A percentile compares a stretch with the other conserved stretches of the same genome.
Evolutionary conservation across 2,113 vertebrate genomes (phyloP).

Genomic region (Nerophis ophidion): DNA sequence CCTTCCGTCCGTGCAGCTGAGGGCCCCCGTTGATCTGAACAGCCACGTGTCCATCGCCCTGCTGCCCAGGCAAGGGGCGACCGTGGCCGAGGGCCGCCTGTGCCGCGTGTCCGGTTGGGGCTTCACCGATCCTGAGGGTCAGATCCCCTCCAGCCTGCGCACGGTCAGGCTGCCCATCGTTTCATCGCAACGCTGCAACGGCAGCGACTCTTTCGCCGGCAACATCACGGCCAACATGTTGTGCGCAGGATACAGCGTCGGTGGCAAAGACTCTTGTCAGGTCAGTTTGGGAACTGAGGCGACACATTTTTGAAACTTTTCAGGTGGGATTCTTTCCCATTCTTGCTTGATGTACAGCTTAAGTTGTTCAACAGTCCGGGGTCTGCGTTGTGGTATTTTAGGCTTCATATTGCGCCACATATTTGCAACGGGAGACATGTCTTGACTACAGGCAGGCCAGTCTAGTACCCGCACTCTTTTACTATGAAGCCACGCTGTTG

Average conservation of each 20-base stretch:
- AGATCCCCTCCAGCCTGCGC: conserved; percentile 62
- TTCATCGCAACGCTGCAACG: conserved; percentile 65
- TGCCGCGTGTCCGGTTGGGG: conserved; percentile 80
- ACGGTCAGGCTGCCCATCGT: conserved; percentile 73
- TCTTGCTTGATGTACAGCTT: too few species aligned
- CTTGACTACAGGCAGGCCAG: too few species aligned
- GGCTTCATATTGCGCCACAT: too few species aligned
- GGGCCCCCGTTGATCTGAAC: conserved; percentile 63
- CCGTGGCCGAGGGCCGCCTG: conserved; percentile 53
- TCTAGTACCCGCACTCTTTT: too few species aligned
- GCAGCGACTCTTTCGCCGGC: conserved; percentile 65
- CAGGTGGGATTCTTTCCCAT: too few species aligned
- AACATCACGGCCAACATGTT: conserved; percentile 75
- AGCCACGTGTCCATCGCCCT: conserved; percentile 66
- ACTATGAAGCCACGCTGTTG: too few species aligned
- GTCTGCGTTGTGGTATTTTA: too few species aligned
- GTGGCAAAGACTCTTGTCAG: conserved; percentile 77
- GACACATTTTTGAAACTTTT: too few species aligned
- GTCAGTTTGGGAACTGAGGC: too few species aligned
- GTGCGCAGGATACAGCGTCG: conserved; percentile 70
- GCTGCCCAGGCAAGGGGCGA: conserved; percentile 59
- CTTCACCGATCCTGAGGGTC: conserved; percentile 52
- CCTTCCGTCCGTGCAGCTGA: conserved; percentile 55
- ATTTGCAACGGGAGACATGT: too few species aligned
- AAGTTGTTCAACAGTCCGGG: too few species aligned